Base-by-base conservation (phyloP, 2,113 vertebrate species). In the Polyodon spathula region DNA sequence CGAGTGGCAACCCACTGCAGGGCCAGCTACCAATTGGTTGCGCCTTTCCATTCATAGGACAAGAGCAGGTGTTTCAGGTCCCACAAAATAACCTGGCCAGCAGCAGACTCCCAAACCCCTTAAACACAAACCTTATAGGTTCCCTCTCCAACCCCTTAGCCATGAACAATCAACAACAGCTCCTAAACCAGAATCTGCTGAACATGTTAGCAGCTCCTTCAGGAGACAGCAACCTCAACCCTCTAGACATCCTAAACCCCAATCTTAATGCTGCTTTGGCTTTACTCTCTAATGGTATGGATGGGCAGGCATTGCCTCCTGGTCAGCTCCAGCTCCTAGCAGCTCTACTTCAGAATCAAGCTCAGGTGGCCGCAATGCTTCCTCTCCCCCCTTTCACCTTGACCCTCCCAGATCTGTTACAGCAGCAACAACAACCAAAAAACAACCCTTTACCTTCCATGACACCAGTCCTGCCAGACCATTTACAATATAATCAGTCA, bases 171-270 rank as follows among this genome's bases (percentile, higher is more conserved):
- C 88, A 89, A 78, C 62, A 57, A 15, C 53, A 55, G 17, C 87
- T 89, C 78, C 84, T 89, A 72, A 90, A 86, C 84, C 86, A 89
- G 84, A 90, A 89, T 60, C 83, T 90, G 75, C 68, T 90, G 71
- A 88, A 88, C 77, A 87, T 89, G 77, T 85, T 90, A 8, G 86
- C 86, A 86, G 83, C 87, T 85, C 80, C 86, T 59, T 73, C 85
- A 58, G 87, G 85, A 86, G 88, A 90, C 81, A 86, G 86, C 86
- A 89, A 88, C 79, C 80, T 88, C 82, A 87, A 87, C 78, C 80
- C 86, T 81, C 76, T 88, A 78, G 83, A 82, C 84, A 85, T 88
- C 54, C 77, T 86, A 78, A 84, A 85, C 82, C 85, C 86, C 1
- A 87, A 78, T 72, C 77, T 88, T 83, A 87, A 76, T 42, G 81